Evolutionary conservation across 2,797 vertebrate species (phyloP).

Genomic region (Serranus cabrilla): DNA sequence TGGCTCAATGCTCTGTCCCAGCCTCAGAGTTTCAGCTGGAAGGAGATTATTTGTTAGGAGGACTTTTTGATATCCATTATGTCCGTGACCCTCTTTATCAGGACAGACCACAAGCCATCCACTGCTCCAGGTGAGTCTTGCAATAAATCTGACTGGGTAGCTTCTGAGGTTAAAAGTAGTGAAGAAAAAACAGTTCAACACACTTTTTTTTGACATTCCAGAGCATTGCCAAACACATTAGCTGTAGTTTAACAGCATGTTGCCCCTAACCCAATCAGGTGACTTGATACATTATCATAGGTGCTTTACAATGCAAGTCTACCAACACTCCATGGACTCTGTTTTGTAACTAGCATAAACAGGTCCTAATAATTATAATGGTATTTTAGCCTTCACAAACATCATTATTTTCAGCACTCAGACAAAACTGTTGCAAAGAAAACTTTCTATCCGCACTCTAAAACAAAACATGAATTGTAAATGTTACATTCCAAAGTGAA

Average conservation of each 20-base stretch:
- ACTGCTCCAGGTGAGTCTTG: slow-evolving; percentile 76
- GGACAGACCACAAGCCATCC: slow-evolving; percentile 54
- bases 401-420: neutral
- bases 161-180: neutral
- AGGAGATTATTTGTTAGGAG: slow-evolving; percentile 81
- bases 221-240: neutral
- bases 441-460: no score
- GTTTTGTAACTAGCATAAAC: neutral
- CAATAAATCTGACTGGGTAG: neutral
- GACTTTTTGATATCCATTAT: slow-evolving; percentile 80
- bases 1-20: slow-evolving; percentile 4
- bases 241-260: neutral
- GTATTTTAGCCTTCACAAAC: neutral
- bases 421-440: no score
- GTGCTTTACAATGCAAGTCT: neutral
- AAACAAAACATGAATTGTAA: no score
- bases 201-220: neutral
- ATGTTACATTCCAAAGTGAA: no score
- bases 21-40: slow-evolving; percentile 72
- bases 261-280: neutral
- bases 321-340: neutral
- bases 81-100: neutral
- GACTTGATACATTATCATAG: neutral
- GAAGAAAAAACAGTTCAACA: neutral
- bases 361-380: neutral